phyloP scores from a whole-genome alignment of 2,113 vertebrate genomes.

The Uria aalge region DNA sequence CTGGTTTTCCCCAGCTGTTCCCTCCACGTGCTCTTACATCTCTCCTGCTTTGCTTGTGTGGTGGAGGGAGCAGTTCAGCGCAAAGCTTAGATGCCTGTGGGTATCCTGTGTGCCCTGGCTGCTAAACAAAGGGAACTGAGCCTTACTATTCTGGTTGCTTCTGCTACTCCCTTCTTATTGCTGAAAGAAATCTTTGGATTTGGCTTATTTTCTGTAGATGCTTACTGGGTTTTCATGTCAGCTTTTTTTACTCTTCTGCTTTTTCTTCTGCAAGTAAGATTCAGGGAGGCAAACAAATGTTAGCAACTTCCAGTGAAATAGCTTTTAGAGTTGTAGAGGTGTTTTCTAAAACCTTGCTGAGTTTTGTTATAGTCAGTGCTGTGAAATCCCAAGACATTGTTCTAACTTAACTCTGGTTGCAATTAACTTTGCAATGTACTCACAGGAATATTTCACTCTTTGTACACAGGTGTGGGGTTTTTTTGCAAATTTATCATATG shows the following conservation, averaged over 20 bases:
- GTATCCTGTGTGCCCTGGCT: neutral
- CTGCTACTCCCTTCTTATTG: neutral
- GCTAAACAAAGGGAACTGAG: neutral
- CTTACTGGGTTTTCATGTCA: neutral
- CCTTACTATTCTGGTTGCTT: neutral
- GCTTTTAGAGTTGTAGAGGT: neutral
- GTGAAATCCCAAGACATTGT: neutral
- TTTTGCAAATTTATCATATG: neutral
- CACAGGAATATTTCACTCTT: neutral
- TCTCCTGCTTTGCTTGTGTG: neutral
- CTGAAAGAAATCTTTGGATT: neutral
- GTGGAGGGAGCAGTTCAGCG: neutral
- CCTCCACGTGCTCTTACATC: neutral
- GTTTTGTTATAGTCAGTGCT: neutral
- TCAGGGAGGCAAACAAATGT: neutral
- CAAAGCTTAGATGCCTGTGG: neutral
- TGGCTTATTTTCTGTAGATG: neutral
- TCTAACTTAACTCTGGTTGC: neutral
- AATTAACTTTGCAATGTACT: neutral
- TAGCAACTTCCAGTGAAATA: neutral
- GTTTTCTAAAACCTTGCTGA: neutral
- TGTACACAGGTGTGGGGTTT: neutral
- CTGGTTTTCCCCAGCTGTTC: neutral
- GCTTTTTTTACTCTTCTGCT: neutral
- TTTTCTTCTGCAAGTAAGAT: neutral